A percentile compares a stretch with the other conserved stretches of the same genome.
Evolutionary conservation across 2,888 invertebrate species (phyloP).

Genomic region (Pristionchus arcanus): DNA sequence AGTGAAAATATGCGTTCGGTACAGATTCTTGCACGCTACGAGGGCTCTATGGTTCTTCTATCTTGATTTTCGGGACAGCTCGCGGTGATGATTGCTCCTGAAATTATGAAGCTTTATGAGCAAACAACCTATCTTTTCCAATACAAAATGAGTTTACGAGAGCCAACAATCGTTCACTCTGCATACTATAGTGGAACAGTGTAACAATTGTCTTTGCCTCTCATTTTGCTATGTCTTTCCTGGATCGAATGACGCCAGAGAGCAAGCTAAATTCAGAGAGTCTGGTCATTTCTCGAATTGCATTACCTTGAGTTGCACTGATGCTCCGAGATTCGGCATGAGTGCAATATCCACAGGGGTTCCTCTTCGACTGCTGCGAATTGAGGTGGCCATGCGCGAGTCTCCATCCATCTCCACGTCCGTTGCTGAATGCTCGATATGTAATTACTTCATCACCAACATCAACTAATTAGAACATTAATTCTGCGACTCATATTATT

Average conservation of each 20-base stretch:
- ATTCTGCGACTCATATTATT: too few species aligned
- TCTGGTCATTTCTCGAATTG: neutral
- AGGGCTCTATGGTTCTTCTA: neutral
- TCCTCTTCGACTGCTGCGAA: constrained; percentile 25
- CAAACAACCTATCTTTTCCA: neutral
- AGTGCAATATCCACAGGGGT: constrained; percentile 35
- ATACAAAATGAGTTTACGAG: neutral
- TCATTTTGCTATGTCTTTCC: neutral
- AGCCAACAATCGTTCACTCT: too few species aligned
- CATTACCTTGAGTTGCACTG: constrained; percentile 3
- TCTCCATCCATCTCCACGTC: constrained; percentile 47
- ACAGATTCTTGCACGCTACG: neutral
- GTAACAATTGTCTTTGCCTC: too few species aligned
- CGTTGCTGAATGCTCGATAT: neutral
- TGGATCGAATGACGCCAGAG: neutral
- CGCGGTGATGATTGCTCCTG: neutral
- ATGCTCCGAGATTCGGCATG: neutral
- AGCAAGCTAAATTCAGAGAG: neutral
- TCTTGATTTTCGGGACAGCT: neutral
- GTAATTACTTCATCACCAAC: too few species aligned
- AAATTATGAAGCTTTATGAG: neutral
- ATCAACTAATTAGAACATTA: too few species aligned
- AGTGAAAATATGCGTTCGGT: neutral
- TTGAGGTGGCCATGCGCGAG: neutral
- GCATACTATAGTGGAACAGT: too few species aligned